Percentiles rank a stretch among this genome's conserved stretches.
Evolutionary conservation across 2,888 invertebrate genomes (phyloP).

Genomic region (Eretmocerus hayati): DNA sequence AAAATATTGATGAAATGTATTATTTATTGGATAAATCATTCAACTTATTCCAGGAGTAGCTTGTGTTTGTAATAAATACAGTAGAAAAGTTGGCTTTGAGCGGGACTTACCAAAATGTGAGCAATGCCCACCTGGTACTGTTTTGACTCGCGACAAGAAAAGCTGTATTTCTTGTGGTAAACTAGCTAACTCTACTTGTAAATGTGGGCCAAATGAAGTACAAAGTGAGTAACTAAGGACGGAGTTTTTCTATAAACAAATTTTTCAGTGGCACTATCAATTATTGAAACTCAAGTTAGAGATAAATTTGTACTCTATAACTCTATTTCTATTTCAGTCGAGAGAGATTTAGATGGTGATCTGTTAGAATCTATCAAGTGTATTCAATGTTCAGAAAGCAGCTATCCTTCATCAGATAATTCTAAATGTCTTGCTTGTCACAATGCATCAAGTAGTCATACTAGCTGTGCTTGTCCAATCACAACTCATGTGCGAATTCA

Average conservation of each 20-base stretch:
- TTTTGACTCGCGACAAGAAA: conserved; percentile 39
- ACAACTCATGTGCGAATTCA: conserved; percentile 36
- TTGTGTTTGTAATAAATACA: conserved; percentile 47
- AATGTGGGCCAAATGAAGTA: conserved; percentile 36
- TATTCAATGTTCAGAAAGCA: conserved; percentile 44
- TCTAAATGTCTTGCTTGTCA: conserved; percentile 44
- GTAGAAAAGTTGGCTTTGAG: conserved; percentile 33
- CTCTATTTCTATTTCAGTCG: conserved; percentile 33
- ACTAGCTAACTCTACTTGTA: conserved; percentile 26
- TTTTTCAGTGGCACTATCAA: no score
- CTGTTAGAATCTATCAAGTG: conserved; percentile 40
- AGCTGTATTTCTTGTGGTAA: conserved; percentile 40
- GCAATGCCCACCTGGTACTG: conserved; percentile 34
- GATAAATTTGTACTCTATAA: neutral
- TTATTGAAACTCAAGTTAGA: neutral
- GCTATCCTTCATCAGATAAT: conserved; percentile 42
- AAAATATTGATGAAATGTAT: neutral
- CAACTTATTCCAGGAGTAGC: conserved; percentile 40
- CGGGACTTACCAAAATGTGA: conserved; percentile 36
- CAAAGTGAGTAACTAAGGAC: conserved; percentile 36
- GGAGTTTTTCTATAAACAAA: no score
- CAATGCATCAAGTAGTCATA: conserved; percentile 21
- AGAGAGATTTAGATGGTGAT: conserved; percentile 41
- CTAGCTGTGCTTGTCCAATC: conserved; percentile 41
- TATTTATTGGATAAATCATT: conserved; percentile 1